Evolutionary conservation across 2,797 vertebrate species (phyloP).

Genomic region (Uromys caudimaculatus): DNA sequence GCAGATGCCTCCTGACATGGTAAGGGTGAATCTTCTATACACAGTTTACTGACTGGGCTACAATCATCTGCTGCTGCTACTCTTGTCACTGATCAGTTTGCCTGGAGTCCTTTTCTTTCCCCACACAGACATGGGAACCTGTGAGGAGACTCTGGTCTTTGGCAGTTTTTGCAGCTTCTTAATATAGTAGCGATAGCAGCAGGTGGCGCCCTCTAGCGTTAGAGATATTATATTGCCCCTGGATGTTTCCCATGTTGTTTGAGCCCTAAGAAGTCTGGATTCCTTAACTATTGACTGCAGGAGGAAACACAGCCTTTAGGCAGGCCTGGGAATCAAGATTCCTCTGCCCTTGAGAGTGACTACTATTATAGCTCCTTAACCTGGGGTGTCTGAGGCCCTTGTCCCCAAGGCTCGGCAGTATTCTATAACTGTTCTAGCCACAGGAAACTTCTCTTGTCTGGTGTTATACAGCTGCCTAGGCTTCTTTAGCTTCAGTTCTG

Average conservation of each 20-base stretch:
- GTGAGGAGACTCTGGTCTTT: not conserved
- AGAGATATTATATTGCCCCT: not conserved
- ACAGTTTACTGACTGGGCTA: not conserved
- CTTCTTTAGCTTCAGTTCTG: not conserved
- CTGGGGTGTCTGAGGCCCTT: not conserved
- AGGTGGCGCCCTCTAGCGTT: not conserved
- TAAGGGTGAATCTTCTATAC: not conserved
- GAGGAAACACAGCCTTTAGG: not conserved
- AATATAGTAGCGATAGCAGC: rapidly evolving
- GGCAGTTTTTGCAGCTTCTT: not conserved
- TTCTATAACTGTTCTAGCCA: not conserved
- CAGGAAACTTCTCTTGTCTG: no score
- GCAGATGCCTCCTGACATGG: not conserved
- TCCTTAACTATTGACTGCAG: not conserved
- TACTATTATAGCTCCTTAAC: not conserved
- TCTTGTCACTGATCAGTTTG: not conserved
- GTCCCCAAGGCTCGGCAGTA: not conserved
- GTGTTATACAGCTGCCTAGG: not conserved
- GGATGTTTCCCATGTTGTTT: not conserved
- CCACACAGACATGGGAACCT: not conserved
- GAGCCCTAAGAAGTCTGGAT: not conserved
- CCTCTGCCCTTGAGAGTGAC: no score
- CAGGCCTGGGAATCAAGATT: not conserved
- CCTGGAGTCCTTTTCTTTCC: not conserved
- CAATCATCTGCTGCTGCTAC: not conserved